Conservation (phyloP, 2,113 vertebrate species). For the Paratilapia polleni region DNA sequence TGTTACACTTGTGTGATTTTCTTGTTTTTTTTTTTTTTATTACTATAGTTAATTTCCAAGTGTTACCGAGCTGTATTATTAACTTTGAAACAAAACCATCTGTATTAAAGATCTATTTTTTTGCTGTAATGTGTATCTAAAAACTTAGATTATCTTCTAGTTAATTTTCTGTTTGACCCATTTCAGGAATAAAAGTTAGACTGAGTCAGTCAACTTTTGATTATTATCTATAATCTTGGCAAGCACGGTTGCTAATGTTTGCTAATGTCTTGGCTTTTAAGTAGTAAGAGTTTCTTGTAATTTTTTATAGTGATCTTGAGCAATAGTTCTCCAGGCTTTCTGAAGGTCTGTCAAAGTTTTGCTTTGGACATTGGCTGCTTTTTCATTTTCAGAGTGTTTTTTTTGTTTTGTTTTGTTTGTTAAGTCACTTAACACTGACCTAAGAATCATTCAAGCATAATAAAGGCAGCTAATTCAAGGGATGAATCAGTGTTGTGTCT, state of each 20-base stretch:
- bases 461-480: rapidly evolving
- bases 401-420: neutral
- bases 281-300: neutral
- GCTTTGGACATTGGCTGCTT: neutral
- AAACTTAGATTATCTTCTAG: neutral
- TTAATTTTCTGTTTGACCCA: neutral
- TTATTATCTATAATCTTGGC: neutral
- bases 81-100: neutral
- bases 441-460: neutral
- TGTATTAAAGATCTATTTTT: neutral
- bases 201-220: neutral
- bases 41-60: neutral
- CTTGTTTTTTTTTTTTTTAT: neutral
- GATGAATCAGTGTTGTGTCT: neutral
- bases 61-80: neutral
- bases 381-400: neutral
- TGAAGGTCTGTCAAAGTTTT: no score
- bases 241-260: no score
- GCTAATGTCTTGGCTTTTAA: neutral
- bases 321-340: neutral
- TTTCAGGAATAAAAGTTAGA: neutral
- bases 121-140: neutral
- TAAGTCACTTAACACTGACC: neutral
- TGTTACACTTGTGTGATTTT: neutral
- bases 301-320: neutral